A percentile compares a stretch with the other conserved stretches of the same genome.
Evolutionary conservation across 2,113 vertebrate species (phyloP).

Genomic region (Macaca nemestrina): DNA sequence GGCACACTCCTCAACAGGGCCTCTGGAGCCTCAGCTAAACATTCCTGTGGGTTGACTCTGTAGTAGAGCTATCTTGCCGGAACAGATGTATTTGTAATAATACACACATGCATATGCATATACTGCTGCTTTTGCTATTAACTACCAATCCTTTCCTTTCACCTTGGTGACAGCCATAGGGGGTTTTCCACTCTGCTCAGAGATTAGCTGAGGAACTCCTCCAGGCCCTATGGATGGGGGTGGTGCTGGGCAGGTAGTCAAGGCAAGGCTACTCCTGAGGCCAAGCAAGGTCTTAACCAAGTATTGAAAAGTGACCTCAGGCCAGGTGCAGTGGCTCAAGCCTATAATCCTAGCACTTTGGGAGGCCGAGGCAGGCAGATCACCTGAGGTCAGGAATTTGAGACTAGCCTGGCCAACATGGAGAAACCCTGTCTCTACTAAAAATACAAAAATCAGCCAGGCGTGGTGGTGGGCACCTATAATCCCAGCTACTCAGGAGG

Average conservation of each 20-base stretch:
- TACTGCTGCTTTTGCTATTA: too few relatives aligned
- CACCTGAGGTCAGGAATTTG: too few relatives aligned
- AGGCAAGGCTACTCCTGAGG: not conserved
- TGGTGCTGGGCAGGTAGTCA: not conserved
- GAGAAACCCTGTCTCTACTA: too few relatives aligned
- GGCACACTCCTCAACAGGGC: not conserved
- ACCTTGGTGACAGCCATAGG: not conserved
- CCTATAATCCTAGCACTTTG: too few relatives aligned
- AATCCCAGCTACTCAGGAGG: too few relatives aligned
- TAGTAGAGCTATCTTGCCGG: not conserved
- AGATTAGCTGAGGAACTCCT: not conserved
- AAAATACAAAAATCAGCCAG: too few relatives aligned
- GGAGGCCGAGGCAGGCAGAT: too few relatives aligned
- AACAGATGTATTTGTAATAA: not conserved
- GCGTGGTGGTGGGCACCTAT: too few relatives aligned
- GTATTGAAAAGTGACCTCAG: not conserved
- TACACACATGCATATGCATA: fast-evolving
- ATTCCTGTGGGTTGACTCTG: not conserved
- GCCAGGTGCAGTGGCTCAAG: too few relatives aligned
- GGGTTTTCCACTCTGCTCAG: not conserved
- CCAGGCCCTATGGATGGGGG: fast-evolving
- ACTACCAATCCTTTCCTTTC: not conserved
- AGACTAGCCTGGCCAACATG: too few relatives aligned
- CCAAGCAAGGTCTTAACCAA: not conserved
- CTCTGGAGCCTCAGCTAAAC: not conserved